phyloP scores from a whole-genome alignment of 2,888 invertebrate species.

The Spilosoma lubricipeda region DNA sequence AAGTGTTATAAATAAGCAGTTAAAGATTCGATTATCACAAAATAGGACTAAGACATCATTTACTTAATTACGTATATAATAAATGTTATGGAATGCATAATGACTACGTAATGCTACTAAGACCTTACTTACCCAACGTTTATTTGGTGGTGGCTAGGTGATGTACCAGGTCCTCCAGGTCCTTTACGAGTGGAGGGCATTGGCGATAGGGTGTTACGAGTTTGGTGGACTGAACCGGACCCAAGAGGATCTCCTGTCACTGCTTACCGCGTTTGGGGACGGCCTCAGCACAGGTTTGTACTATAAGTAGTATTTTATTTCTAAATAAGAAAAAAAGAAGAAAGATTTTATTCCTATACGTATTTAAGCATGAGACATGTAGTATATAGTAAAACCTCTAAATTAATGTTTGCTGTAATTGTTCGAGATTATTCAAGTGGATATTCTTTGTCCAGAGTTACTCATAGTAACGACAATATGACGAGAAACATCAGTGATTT shows the following conservation, averaged over 20 bases:
- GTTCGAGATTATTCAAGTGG: not conserved
- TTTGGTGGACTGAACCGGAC: conserved; percentile 92
- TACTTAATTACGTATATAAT: not conserved
- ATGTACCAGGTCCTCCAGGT: conserved; percentile 93
- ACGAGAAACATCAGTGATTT: conserved; percentile 71
- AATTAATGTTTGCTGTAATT: not conserved
- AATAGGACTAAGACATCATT: not conserved
- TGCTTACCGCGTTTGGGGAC: conserved; percentile 92
- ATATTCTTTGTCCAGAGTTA: conserved; percentile 24
- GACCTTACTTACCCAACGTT: not conserved
- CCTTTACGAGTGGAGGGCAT: conserved; percentile 91
- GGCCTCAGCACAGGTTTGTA: conserved; percentile 72
- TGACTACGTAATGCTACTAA: not conserved
- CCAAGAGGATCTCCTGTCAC: conserved; percentile 92
- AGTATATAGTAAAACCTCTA: not conserved
- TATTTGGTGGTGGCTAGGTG: conserved; percentile 80
- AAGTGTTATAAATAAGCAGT: not conserved
- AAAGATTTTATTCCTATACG: not conserved
- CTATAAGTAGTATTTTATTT: not conserved
- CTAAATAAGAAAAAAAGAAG: too few species aligned
- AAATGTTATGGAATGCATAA: not conserved
- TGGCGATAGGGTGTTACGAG: conserved; percentile 90
- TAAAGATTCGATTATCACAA: not conserved
- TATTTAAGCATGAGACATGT: not conserved
- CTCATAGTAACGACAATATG: conserved; percentile 73